Evolutionary conservation across 2,113 vertebrate genomes (phyloP).

Genomic region (Channa maculata): DNA sequence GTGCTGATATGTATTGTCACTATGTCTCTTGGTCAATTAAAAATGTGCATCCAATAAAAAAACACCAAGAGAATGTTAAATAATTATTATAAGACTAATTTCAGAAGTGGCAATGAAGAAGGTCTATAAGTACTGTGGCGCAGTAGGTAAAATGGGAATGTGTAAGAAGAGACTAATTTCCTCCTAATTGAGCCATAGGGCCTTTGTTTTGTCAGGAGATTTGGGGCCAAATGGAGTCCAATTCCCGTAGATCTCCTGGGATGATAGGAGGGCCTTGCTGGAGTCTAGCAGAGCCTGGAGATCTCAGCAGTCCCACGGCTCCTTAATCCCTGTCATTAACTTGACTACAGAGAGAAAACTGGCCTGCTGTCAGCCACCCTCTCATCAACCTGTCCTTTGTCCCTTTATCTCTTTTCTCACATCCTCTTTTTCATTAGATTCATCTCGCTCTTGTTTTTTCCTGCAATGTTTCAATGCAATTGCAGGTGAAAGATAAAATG

Average conservation of each 20-base stretch:
- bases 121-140: constrained; percentile 12
- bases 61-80: no score
- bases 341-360: constrained; percentile 52
- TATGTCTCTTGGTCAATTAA: constrained; percentile 1
- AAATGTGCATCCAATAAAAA: background rate
- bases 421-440: constrained; percentile 74
- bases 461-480: constrained; percentile 10
- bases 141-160: constrained; percentile 27
- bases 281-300: constrained; percentile 56
- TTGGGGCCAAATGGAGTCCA: constrained; percentile 74
- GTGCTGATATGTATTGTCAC: no score
- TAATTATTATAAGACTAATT: no score
- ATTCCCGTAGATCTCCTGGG: constrained; percentile 78
- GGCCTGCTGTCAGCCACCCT: constrained; percentile 48
- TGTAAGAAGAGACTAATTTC: constrained; percentile 58
- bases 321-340: constrained; percentile 82
- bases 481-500: constrained; percentile 38
- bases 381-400: constrained; percentile 77
- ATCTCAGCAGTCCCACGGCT: constrained; percentile 67
- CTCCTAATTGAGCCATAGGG: constrained; percentile 71
- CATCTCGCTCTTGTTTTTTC: constrained; percentile 64
- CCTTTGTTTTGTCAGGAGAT: constrained; percentile 78
- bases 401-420: constrained; percentile 54
- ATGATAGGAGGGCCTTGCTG: constrained; percentile 56
- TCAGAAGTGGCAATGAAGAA: constrained; percentile 6